A percentile compares a stretch with the other conserved stretches of the same genome.
Conservation (phyloP, 2,888 invertebrate species). For the Sturmia bella region DNA sequence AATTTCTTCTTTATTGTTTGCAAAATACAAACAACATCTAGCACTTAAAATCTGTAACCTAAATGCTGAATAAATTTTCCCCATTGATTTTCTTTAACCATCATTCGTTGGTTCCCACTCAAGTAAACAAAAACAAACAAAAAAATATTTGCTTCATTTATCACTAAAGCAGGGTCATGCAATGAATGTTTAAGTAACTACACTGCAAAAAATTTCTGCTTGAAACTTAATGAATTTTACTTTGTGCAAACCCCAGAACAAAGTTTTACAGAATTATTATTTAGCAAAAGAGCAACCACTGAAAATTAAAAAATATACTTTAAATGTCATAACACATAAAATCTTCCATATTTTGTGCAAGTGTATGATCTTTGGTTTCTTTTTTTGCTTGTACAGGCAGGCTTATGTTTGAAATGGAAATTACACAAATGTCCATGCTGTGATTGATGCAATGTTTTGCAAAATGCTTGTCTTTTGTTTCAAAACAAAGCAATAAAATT, state of each 20-base stretch:
- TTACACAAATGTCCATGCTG: conserved; percentile 29
- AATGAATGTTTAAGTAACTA: conserved; percentile 4
- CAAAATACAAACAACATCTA: background rate
- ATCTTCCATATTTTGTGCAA: no score
- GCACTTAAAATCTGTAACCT: background rate
- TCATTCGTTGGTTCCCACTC: conserved; percentile 1
- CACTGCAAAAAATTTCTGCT: no score
- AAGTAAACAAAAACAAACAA: no score
- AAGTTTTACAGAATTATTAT: no score
- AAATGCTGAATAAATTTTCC: background rate
- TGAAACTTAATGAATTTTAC: no score
- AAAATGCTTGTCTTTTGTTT: conserved; percentile 8
- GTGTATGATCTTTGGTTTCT: no score
- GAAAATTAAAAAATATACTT: no score
- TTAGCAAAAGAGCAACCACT: no score
- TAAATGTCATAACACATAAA: no score
- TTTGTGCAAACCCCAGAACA: no score
- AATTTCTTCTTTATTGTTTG: no score
- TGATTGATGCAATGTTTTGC: conserved; percentile 40
- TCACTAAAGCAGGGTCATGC: background rate
- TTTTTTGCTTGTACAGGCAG: no score
- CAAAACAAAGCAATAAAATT: conserved; percentile 3
- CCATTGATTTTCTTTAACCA: conserved; percentile 17
- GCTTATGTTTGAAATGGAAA: conserved; percentile 21
- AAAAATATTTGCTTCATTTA: conserved; percentile 30